Evolutionary conservation across 2,888 invertebrate genomes (phyloP).

Genomic region (Pseudeuparius sepicola): DNA sequence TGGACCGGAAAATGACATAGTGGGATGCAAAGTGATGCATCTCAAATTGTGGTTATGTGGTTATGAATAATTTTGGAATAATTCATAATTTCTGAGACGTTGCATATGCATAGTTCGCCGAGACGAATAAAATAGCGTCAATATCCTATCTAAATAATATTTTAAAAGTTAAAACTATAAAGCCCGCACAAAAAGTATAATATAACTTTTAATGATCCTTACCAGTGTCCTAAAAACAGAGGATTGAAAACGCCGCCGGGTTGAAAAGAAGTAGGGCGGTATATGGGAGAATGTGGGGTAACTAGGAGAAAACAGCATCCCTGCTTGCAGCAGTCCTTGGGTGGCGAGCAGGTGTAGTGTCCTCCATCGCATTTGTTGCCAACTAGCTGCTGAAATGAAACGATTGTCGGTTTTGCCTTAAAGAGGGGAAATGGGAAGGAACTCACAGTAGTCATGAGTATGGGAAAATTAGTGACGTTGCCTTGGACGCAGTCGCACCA

Average conservation of each 20-base stretch:
- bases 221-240: slow-evolving; percentile 61
- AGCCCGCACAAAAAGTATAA: too few species aligned
- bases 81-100: too few species aligned
- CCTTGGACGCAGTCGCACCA: slow-evolving; percentile 28
- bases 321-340: slow-evolving; percentile 63
- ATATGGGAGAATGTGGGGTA: slow-evolving; percentile 20
- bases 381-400: slow-evolving; percentile 39
- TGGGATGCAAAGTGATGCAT: too few species aligned
- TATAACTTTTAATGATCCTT: too few species aligned
- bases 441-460: slow-evolving; percentile 35
- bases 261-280: slow-evolving; percentile 40
- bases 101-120: too few species aligned
- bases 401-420: not conserved
- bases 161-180: too few species aligned
- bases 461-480: slow-evolving; percentile 28
- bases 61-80: too few species aligned
- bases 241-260: slow-evolving; percentile 50
- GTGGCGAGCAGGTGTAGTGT: slow-evolving; percentile 55
- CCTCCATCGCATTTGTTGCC: slow-evolving; percentile 54
- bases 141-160: too few species aligned
- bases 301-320: slow-evolving; percentile 44
- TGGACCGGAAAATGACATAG: too few species aligned
- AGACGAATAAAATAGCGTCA: too few species aligned
- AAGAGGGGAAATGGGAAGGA: too few species aligned
- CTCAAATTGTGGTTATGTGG: too few species aligned